Conservation (phyloP, 2,797 vertebrate species). For the Clarias laeviceps region DNA sequence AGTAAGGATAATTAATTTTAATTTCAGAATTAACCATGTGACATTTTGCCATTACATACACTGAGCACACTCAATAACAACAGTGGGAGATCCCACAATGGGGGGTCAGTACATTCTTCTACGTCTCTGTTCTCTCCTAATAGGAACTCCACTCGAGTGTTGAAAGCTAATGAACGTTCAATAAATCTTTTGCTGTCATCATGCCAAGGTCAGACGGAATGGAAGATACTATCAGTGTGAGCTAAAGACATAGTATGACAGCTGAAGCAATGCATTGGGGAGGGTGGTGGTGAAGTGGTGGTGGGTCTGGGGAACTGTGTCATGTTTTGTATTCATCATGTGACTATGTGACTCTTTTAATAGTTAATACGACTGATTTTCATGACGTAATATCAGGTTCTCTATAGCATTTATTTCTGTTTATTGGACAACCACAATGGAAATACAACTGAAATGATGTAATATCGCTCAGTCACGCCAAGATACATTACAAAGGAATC, state of each 20-base stretch:
- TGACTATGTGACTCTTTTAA: neutral
- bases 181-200: constrained; percentile 34
- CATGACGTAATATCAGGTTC: neutral
- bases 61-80: neutral
- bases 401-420: neutral
- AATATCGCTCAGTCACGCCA: neutral
- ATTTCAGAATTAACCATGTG: neutral
- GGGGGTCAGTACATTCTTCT: neutral
- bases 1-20: neutral
- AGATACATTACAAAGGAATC: neutral
- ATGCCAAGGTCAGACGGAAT: constrained; percentile 41
- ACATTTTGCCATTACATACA: constrained; percentile 1
- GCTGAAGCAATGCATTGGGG: neutral
- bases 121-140: neutral
- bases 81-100: neutral
- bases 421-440: neutral
- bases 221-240: constrained; percentile 24
- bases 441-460: neutral
- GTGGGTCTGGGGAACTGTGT: neutral
- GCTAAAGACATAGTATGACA: constrained; percentile 23
- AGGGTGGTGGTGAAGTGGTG: neutral
- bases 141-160: neutral
- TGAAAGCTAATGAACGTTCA: constrained; percentile 34
- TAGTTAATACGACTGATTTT: neutral
- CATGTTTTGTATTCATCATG: neutral